These are phyloP conservation scores for Chanos chanos DNA, from an alignment of 2,797 vertebrate genomes.

Conservation along the genomic window DNA sequence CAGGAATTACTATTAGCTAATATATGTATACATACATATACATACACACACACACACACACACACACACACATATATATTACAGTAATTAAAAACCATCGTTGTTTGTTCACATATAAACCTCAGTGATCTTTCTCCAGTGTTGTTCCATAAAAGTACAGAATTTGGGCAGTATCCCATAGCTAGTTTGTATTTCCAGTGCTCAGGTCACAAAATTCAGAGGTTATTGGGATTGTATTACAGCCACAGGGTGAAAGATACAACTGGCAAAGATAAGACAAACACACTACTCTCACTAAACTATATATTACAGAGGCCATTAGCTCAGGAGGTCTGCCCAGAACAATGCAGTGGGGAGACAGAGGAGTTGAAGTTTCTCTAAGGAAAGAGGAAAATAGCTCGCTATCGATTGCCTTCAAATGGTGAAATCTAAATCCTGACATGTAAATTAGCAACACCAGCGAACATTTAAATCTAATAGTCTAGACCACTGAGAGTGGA, in stretches of 20 bases:
- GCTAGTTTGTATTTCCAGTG: no score
- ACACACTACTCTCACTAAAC: no score
- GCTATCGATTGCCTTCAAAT: constrained; percentile 69
- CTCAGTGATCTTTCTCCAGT: no score
- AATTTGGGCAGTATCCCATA: no score
- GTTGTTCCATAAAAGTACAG: no score
- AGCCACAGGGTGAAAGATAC: no score
- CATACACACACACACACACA: constrained; percentile 12
- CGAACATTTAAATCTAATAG: constrained; percentile 64
- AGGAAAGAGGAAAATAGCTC: constrained; percentile 58
- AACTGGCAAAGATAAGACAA: no score
- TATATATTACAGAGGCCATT: not conserved
- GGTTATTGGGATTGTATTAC: no score
- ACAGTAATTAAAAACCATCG: no score
- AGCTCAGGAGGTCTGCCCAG: not conserved
- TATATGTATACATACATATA: constrained; percentile 9
- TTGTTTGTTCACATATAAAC: no score
- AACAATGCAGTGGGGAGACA: constrained; percentile 31
- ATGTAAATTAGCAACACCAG: constrained; percentile 73
- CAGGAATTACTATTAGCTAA: constrained; percentile 15
- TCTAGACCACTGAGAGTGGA: constrained; percentile 57
- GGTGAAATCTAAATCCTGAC: constrained; percentile 63
- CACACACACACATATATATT: no score
- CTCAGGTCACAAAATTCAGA: no score
- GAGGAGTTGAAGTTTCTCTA: constrained; percentile 61